Evolutionary conservation across 2,888 invertebrate genomes (phyloP), one percentile per base, ranked within the genome.

Genomic region (Sinohyriopsis cumingii): DNA sequence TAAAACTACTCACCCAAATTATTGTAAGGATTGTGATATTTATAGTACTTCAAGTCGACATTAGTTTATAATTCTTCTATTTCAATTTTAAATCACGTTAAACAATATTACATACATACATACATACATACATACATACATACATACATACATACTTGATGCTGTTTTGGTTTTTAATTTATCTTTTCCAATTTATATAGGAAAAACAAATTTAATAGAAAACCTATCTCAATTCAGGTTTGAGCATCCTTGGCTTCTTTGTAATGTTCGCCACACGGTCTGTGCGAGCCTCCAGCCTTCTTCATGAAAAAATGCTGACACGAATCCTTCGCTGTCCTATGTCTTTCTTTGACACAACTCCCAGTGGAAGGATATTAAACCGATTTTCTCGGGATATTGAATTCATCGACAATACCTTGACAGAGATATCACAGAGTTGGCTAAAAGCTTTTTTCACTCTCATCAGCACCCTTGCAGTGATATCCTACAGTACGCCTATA

Each of bases 271-370:
- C 87, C 7, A 75, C 78, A 53, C 57, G 79, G 56, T 84, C 86
- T 83, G 86, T 88, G 7, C 67, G 65, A 19, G 88, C 88, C 0
- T 84, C 86, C 0, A 79, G 81, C 2, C 72, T 62, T 12, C 76
- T 87, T 0, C 87, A 87, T 70, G 61, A 73, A 18, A 66, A 69
- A 6, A 77, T 87, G 78, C 73, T 87, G n/a, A 67, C 75, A 7
- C 79, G 77, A 67, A 82, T 87, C 6, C 77, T 87, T 15, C 75
- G 78, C n/a, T 80, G 84, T 3, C 85, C 87, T 19, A 87, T 90
- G 85, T 74, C 83, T 4, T 89, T 90, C 76, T 89, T 89, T 72
- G 89, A 89, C 68, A 90, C 90, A 5, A 90, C 90, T 5, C 90
- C 91, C 4, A 77, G 87, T n/a, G 91, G 88, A 18, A 82, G 89